Percentiles rank a stretch among this genome's conserved stretches.
These are phyloP conservation scores for Anguilla anguilla DNA, from an alignment of 2,797 vertebrate species.

Conservation along the genomic window DNA sequence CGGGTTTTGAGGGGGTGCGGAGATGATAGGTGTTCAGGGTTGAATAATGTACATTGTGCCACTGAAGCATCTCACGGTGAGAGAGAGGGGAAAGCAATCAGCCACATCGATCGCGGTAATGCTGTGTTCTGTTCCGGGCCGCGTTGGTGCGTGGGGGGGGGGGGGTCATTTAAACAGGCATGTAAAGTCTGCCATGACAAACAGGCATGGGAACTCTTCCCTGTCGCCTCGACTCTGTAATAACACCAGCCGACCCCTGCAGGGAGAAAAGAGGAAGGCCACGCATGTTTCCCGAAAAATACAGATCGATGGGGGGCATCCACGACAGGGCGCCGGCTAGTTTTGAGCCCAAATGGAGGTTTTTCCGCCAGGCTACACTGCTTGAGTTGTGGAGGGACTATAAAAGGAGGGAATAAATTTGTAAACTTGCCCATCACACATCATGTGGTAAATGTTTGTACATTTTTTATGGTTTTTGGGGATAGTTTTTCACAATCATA, in stretches of 20 bases:
- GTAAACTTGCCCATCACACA: too few relatives aligned
- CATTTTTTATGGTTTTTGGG: too few relatives aligned
- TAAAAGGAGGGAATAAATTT: too few relatives aligned
- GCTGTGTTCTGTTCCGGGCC: conserved; percentile 7
- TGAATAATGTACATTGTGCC: conserved; percentile 34
- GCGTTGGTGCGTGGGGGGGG: background rate
- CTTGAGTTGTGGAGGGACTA: too few relatives aligned
- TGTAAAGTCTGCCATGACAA: conserved; percentile 31
- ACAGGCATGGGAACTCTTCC: conserved; percentile 22
- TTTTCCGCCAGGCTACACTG: too few relatives aligned
- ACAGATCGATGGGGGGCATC: conserved; percentile 38
- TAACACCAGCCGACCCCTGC: conserved; percentile 29
- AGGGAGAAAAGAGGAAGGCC: conserved; percentile 30
- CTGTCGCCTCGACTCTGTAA: conserved; percentile 1
- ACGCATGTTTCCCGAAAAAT: conserved; percentile 27
- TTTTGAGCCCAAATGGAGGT: background rate
- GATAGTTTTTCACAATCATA: too few relatives aligned
- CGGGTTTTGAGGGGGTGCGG: too few relatives aligned
- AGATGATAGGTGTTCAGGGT: conserved; percentile 1
- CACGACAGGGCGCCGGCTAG: conserved; percentile 16
- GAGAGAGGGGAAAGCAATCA: conserved; percentile 31
- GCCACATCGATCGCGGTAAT: conserved; percentile 37
- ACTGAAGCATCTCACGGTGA: conserved; percentile 31
- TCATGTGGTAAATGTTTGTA: too few relatives aligned
- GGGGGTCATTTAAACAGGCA: conserved; percentile 28